Conservation (phyloP, 2,113 vertebrate genomes). For the Amblyopsis rosae region DNA sequence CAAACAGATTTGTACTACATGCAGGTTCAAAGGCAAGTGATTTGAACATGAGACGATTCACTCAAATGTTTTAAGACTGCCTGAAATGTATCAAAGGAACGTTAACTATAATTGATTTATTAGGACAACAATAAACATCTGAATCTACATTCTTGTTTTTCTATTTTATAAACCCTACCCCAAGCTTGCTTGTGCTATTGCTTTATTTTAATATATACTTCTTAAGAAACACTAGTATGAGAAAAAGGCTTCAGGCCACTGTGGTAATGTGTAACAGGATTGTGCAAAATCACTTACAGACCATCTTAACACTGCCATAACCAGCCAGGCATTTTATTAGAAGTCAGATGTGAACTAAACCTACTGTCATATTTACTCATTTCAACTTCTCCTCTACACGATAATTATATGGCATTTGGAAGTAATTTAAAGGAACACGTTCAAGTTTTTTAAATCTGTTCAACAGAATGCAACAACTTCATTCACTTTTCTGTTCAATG, state of each 20-base stretch:
- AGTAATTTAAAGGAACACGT: not conserved
- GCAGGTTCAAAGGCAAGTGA: not conserved
- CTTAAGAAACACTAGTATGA: conserved; percentile 29
- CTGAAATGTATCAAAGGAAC: conserved; percentile 15
- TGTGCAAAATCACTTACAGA: conserved; percentile 44
- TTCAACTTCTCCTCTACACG: conserved; percentile 3
- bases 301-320: conserved; percentile 34
- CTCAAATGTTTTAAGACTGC: not conserved
- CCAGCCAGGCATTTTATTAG: conserved; percentile 28
- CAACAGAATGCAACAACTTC: not conserved
- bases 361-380: not conserved
- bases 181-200: conserved; percentile 15
- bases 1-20: not conserved
- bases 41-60: too few species aligned
- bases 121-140: conserved; percentile 15
- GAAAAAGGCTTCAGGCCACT: conserved; percentile 28
- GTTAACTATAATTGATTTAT: conserved; percentile 6
- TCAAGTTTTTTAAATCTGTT: not conserved
- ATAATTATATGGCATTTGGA: conserved; percentile 36
- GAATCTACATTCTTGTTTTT: not conserved
- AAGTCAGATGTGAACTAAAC: not conserved
- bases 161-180: not conserved
- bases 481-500: not conserved
- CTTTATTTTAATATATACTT: conserved; percentile 11
- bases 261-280: conserved; percentile 47